Evolutionary conservation across 2,888 invertebrate species (phyloP), one percentile per base, ranked within the genome.

Genomic region (Apomyelois bistriatella): DNA sequence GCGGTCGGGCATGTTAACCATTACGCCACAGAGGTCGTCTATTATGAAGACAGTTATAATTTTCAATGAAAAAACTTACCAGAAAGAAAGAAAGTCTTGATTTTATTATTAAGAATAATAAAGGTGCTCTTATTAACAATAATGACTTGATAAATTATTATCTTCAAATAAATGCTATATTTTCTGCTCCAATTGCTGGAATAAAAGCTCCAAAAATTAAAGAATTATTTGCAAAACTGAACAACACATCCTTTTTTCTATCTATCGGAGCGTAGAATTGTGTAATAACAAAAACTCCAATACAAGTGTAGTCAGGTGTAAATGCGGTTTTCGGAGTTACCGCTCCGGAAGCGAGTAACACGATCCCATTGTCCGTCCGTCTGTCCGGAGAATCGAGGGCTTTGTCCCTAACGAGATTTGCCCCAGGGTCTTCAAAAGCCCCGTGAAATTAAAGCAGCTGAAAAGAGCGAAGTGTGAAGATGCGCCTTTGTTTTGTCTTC

Each of bases 361-460:
- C 66, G 81, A 87, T 82, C 75, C 70, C 65, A 73, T 76, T 74
- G 76, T 79, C 68, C 69, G 72, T 64, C 68, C 65, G 73, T 70
- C 72, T 66, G 70, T 64, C 69, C 61, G 63, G 65, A 28, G 46
- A 16, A 40, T 15, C 15, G 32, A 32, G 46, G 56, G 70, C 66
- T 78, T 82, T 81, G 76, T 80, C 69, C 75, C 61, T 85, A 86
- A 85, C 83, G 76, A 86, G 87, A 86, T 86, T 81, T 74, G 69
- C 72, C 65, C 68, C 61, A 69, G 65, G 66, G 59, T 61, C 64
- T 67, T 74, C 74, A 79, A 81, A 78, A 70, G 66, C 63, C 61
- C 66, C 61, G 72, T 72, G 64, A 75, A 75, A 80, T 78, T 72
- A 69, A 81, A 74, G 60, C 63, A 62, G 60, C 58, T 61, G 53